Conservation (phyloP, 2,888 invertebrate genomes). For the Apamea sordens region DNA sequence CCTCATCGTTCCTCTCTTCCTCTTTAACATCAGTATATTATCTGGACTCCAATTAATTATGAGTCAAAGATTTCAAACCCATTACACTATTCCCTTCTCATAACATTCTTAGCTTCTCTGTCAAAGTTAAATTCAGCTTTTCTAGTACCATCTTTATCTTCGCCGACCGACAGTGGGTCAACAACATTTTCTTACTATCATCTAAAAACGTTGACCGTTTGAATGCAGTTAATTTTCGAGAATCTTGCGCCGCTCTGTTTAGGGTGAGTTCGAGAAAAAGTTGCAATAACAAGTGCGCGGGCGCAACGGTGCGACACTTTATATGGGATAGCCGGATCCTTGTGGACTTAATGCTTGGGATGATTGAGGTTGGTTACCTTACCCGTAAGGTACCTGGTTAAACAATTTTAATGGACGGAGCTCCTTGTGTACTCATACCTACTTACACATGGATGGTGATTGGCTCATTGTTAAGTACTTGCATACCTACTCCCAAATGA, state of each 20-base stretch:
- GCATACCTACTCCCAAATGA: neutral
- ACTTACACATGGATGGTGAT: neutral
- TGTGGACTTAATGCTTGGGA: constrained; percentile 36
- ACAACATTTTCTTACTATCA: constrained; percentile 50
- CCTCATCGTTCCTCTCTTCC: too few species aligned
- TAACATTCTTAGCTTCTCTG: neutral
- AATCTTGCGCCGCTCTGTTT: constrained; percentile 67
- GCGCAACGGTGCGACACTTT: constrained; percentile 62
- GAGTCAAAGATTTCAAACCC: neutral
- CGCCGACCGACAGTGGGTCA: constrained; percentile 52
- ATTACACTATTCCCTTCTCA: neutral
- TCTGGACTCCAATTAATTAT: neutral
- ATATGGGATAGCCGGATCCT: constrained; percentile 66
- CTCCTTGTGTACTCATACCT: neutral
- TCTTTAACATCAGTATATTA: neutral
- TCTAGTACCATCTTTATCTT: constrained; percentile 21
- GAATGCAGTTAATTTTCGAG: constrained; percentile 73
- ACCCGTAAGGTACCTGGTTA: constrained; percentile 5
- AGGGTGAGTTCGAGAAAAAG: constrained; percentile 69
- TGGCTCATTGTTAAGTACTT: neutral
- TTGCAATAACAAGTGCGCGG: constrained; percentile 49
- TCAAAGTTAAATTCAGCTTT: neutral
- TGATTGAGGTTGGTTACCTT: constrained; percentile 35
- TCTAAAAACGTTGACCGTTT: constrained; percentile 60
- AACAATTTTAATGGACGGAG: constrained; percentile 45